Evolutionary conservation across 2,888 invertebrate species (phyloP), one percentile per base, ranked within the genome.

Genomic region (Corbicula japonica): DNA sequence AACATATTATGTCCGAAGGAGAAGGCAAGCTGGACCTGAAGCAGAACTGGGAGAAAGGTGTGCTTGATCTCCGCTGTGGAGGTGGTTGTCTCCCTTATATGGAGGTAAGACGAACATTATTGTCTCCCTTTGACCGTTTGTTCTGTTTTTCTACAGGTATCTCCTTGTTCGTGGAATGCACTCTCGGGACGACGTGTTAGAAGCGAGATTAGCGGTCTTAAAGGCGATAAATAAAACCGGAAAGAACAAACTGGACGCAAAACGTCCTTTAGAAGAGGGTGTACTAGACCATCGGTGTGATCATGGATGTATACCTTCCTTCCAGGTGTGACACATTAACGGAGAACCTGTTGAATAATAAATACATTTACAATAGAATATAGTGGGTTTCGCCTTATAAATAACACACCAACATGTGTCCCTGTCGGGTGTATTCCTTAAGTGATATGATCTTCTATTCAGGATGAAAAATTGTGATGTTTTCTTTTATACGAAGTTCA

Each of bases 1-100:
- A 88, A 52, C 81, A 91, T 63, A 85, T 91, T 30, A 66, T 81
- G 26, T 50, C 83, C 2, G 72, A 73, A 4, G 89, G 89, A 6
- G 84, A 87, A 26, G 86, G 83, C 23, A 89, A 88, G 62, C 76
- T 90, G n/a, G 83, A 86, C 69, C 58, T 83, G 34, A 71, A 72
- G 10, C 68, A 76, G 8, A 83, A 87, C 10, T 85, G 84, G 80
- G 78, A 87, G 46, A 76, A 84, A 21, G 91, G 91, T 10, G 83
- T 89, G 15, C 80, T 91, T 48, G 86, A 87, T 75, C 63, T 81
- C 10, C 79, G 89, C n/a, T 91, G 91, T 86, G 90, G 90, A 35
- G 63, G 80, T 30, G 91, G 90, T 5, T 91, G 90, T 76, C 73
- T 90, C 4, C 90, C 89, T 8, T 85, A 83, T 65, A 89, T 90